Evolutionary conservation across 2,797 vertebrate genomes (phyloP).

Genomic region (Hirundo rustica): DNA sequence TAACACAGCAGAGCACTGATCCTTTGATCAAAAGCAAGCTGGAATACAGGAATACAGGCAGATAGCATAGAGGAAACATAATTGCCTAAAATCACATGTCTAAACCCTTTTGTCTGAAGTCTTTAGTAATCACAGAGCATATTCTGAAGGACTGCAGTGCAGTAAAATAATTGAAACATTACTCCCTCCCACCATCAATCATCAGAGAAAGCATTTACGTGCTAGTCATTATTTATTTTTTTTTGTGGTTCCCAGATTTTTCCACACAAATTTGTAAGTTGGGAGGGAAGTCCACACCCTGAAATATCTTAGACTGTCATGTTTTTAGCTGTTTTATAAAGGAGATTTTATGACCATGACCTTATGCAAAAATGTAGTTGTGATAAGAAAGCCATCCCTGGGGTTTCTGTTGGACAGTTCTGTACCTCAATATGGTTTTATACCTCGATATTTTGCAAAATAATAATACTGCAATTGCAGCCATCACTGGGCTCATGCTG

Average conservation of each 20-base stretch:
- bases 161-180: neutral
- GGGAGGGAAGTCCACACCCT: neutral
- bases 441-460: neutral
- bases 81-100: neutral
- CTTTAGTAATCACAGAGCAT: neutral
- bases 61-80: neutral
- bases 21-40: neutral
- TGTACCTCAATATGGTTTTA: neutral
- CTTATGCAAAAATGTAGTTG: neutral
- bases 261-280: neutral
- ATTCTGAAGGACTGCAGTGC: slow-evolving; percentile 8
- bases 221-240: neutral
- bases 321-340: neutral
- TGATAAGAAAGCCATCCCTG: neutral
- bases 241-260: neutral
- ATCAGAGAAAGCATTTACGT: neutral
- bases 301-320: neutral
- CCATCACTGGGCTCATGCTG: neutral
- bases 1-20: neutral
- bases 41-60: neutral
- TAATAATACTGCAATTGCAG: neutral
- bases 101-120: neutral
- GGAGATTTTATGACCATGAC: neutral
- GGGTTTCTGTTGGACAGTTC: neutral
- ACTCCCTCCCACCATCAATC: neutral